Base-by-base conservation (phyloP, 2,113 vertebrate species). In the Dasypus novemcinctus region DNA sequence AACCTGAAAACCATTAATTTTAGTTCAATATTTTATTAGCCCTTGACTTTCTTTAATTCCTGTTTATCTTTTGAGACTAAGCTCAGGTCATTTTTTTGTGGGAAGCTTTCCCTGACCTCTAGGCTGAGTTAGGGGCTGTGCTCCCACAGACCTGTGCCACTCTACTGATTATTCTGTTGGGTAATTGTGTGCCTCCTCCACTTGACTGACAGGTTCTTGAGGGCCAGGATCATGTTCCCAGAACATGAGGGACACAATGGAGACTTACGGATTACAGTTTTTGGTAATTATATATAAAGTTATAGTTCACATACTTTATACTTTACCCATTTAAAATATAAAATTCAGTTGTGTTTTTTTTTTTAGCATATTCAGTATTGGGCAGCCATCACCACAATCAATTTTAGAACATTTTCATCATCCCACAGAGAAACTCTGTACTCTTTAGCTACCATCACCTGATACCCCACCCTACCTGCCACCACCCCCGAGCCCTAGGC, bases 1-100 rank as follows among this genome's bases (percentile, higher is more conserved):
- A 90, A 4, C 46, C 20, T 88, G 15, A 68, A 92, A 94, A 69
- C 2, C 63, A 88, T 41, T 88, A 17, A 78, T 93, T 91, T 90
- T 63, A 93, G 43, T 84, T 11, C 15, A 86, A 4, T 1, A 12
- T 23, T 86, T 79, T 89, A 38, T 33, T 83, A 54, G 18, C 3
- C 10, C 20, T 84, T 78, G 31, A 81, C 3, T 20, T 78, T 79
- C 15, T 27, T 75, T 87, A 10, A 64, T 87, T 83, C 27, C 31
- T 75, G 9, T 9, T 83, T 54, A 38, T 75, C 29, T 31, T 2
- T 78, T 74, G 68, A 84, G 96, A 76, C 10, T 38, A 76, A 90
- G 38, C 31, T 89, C 13, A 78, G 7, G 23, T 72, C 46, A 72
- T 36, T 36, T 86, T 86, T 49, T 64, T 63, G 13, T 17, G 72